Evolutionary conservation across 2,113 vertebrate genomes (phyloP).

Genomic region (Platysteira castanea): DNA sequence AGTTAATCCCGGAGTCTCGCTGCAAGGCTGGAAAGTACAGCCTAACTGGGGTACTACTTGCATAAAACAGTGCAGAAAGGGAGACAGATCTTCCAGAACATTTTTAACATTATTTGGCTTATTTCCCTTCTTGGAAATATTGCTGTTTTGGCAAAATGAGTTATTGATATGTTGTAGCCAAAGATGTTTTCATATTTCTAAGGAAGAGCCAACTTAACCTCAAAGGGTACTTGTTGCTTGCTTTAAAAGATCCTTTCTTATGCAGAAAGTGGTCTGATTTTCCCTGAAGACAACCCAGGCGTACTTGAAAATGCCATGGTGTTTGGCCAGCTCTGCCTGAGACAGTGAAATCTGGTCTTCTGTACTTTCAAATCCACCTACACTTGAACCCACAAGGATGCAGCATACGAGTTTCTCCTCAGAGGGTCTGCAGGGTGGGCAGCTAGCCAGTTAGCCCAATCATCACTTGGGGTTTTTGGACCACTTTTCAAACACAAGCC

Average conservation of each 20-base stretch:
- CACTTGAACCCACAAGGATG: neutral
- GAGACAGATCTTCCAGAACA: neutral
- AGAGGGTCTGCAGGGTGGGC: neutral
- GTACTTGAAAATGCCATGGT: neutral
- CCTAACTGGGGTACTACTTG: neutral
- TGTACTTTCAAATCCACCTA: neutral
- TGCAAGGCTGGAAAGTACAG: neutral
- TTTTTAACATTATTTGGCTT: neutral
- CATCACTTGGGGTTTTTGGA: neutral
- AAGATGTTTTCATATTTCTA: neutral
- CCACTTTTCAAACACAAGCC: neutral
- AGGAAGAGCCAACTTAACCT: neutral
- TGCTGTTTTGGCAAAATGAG: neutral
- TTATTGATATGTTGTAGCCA: neutral
- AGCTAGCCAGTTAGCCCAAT: neutral
- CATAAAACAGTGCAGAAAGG: neutral
- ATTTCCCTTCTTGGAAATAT: neutral
- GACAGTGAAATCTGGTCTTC: neutral
- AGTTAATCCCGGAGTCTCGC: neutral
- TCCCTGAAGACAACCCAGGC: neutral
- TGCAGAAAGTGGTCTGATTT: neutral
- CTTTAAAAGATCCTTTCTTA: neutral
- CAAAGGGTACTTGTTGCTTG: neutral
- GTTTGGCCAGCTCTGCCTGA: neutral
- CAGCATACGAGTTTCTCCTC: fast-evolving